Conservation (phyloP, 1,140 invertebrate species). For the Schmidtea mediterranea region DNA sequence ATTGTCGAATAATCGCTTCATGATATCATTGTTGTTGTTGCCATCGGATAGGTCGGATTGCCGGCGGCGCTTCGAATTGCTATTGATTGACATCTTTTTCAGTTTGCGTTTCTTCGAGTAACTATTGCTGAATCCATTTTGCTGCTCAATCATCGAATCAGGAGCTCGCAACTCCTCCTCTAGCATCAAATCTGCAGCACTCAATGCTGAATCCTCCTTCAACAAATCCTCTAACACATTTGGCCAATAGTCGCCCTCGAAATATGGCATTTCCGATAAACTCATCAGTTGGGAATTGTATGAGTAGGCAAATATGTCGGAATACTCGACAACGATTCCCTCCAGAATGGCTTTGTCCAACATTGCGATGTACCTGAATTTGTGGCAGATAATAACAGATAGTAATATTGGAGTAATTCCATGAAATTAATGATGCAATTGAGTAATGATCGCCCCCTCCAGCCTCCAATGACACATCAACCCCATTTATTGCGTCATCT, state of each 20-base stretch:
- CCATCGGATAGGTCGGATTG: background rate
- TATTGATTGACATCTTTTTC: background rate
- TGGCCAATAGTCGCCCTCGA: slow-evolving; percentile 99
- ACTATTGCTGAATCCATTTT: background rate
- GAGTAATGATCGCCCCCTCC: no score
- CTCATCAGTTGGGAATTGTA: slow-evolving; percentile 81
- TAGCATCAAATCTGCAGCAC: no score
- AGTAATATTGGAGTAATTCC: no score
- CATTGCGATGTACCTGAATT: slow-evolving; percentile 43
- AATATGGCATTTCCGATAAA: slow-evolving; percentile 84
- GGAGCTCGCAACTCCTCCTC: background rate
- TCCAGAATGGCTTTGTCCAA: slow-evolving; percentile 93
- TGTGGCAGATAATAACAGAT: no score
- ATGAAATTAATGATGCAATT: no score
- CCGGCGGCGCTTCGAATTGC: background rate
- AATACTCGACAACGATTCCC: slow-evolving; percentile 79
- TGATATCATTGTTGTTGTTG: no score
- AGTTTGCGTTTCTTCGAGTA: background rate
- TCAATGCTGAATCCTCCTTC: slow-evolving; percentile 39
- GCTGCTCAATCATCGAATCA: background rate
- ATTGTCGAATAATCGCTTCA: no score
- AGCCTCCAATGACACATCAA: no score
- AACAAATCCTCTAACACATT: slow-evolving; percentile 96
- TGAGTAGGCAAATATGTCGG: slow-evolving; percentile 90
- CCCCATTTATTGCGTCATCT: no score